Conservation (phyloP, 2,797 vertebrate genomes). For the Podargus strigoides region DNA sequence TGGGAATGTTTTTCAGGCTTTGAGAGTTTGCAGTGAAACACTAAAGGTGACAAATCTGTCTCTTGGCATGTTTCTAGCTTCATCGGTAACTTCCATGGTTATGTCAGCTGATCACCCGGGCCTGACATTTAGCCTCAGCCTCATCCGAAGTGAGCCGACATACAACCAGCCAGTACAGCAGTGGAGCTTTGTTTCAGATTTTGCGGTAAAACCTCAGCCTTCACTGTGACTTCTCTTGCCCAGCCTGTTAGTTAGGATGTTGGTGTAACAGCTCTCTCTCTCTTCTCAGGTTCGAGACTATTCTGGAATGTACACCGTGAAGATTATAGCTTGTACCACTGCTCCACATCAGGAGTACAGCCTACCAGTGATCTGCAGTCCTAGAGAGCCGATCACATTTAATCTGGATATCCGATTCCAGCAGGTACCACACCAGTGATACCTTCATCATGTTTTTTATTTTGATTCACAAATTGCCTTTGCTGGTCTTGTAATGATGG, state of each 20-base stretch:
- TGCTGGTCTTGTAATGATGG: not conserved
- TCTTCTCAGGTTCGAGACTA: slow-evolving; percentile 89
- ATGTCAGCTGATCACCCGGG: slow-evolving; percentile 84
- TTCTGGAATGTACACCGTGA: slow-evolving; percentile 88
- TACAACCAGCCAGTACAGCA: slow-evolving; percentile 90
- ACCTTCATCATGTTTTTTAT: not conserved
- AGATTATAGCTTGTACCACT: slow-evolving; percentile 85
- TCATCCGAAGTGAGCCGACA: slow-evolving; percentile 84
- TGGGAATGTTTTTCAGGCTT: not conserved
- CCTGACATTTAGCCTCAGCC: slow-evolving; percentile 87
- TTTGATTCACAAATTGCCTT: not conserved
- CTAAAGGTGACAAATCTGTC: not conserved
- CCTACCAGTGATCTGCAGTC: slow-evolving; percentile 85
- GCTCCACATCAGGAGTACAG: slow-evolving; percentile 81
- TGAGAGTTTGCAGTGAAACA: not conserved
- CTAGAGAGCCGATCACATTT: slow-evolving; percentile 84
- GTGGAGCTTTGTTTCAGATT: slow-evolving; percentile 91
- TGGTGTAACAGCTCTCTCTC: not conserved
- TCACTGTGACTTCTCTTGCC: not conserved
- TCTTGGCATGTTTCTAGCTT: slow-evolving; percentile 67
- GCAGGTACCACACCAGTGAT: slow-evolving; percentile 74
- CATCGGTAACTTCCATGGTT: slow-evolving; percentile 82
- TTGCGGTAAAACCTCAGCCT: slow-evolving; percentile 78
- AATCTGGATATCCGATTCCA: slow-evolving; percentile 93
- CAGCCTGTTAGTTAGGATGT: not conserved